Percentiles rank a stretch among this genome's conserved stretches.
These are phyloP conservation scores for Anoplius nigerrimus DNA, from an alignment of 2,888 invertebrate species.

Conservation along the genomic window DNA sequence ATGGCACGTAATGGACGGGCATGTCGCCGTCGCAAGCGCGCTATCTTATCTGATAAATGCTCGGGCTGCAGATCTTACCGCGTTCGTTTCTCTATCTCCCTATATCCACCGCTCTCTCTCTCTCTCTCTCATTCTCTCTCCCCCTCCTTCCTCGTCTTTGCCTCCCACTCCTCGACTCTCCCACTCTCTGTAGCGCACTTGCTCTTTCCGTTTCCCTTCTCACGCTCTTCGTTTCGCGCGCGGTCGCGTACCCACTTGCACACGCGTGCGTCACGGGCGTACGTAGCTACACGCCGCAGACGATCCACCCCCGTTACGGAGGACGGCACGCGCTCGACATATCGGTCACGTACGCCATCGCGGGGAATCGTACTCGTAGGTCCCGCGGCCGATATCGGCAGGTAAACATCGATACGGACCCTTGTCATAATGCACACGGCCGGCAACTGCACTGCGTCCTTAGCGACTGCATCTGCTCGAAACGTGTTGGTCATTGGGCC, in stretches of 20 bases:
- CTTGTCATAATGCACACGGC: constrained; percentile 45
- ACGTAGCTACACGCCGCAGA: background rate
- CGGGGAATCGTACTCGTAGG: constrained; percentile 43
- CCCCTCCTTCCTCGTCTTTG: constrained; percentile 6
- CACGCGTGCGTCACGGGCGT: constrained; percentile 19
- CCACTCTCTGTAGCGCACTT: too few relatives aligned
- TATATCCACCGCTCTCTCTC: background rate
- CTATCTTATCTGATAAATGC: constrained; percentile 47
- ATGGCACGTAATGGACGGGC: constrained; percentile 22
- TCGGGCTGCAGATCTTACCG: constrained; percentile 27
- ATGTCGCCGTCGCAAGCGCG: constrained; percentile 1
- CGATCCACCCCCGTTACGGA: constrained; percentile 16
- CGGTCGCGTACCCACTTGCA: constrained; percentile 4
- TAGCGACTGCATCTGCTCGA: constrained; percentile 30
- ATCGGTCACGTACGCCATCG: constrained; percentile 51
- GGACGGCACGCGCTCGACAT: constrained; percentile 36
- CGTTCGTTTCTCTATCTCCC: background rate
- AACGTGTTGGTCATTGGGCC: constrained; percentile 24
- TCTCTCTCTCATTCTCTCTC: constrained; percentile 7
- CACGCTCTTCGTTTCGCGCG: background rate
- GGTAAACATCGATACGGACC: constrained; percentile 50
- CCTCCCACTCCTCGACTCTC: background rate
- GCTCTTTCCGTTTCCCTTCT: background rate
- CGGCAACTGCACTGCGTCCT: constrained; percentile 24
- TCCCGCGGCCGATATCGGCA: constrained; percentile 42